Percentiles rank a stretch among this genome's conserved stretches.
These are phyloP conservation scores for Varanus komodoensis DNA, from an alignment of 2,113 vertebrate genomes.

Conservation along the genomic window DNA sequence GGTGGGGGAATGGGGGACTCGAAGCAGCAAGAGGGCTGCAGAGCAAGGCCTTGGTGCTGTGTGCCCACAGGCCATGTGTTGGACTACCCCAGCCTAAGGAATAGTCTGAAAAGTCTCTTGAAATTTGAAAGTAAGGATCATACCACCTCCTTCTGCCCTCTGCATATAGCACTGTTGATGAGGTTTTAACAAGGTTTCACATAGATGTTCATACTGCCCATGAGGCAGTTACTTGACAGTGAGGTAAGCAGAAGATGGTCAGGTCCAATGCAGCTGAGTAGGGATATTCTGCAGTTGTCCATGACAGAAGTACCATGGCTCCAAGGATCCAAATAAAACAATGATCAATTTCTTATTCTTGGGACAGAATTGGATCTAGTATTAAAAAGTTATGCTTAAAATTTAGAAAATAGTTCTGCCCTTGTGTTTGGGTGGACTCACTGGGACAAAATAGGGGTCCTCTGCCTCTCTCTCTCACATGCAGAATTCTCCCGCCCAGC, in stretches of 20 bases:
- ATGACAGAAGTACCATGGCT: not conserved
- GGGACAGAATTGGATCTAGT: not conserved
- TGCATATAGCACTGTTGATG: not conserved
- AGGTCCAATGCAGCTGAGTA: not conserved
- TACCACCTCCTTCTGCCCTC: not conserved
- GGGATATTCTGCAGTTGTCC: not conserved
- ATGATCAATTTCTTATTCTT: not conserved
- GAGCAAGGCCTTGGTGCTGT: too few species aligned
- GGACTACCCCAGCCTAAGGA: not conserved
- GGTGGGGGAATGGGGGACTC: too few species aligned
- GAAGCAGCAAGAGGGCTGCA: too few species aligned
- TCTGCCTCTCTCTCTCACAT: conserved; percentile 8
- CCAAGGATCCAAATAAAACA: not conserved
- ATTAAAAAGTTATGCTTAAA: not conserved
- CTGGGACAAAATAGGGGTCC: conserved; percentile 8
- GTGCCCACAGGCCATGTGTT: too few species aligned
- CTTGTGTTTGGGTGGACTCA: not conserved
- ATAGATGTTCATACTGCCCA: not conserved
- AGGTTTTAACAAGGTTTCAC: not conserved
- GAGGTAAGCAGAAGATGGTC: not conserved
- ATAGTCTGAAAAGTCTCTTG: not conserved
- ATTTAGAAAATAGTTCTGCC: not conserved
- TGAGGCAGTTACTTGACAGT: not conserved
- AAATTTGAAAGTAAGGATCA: not conserved
- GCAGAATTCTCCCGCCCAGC: conserved; percentile 92